Evolutionary conservation across 2,797 vertebrate genomes (phyloP).

Genomic region (Crax fasciolata): DNA sequence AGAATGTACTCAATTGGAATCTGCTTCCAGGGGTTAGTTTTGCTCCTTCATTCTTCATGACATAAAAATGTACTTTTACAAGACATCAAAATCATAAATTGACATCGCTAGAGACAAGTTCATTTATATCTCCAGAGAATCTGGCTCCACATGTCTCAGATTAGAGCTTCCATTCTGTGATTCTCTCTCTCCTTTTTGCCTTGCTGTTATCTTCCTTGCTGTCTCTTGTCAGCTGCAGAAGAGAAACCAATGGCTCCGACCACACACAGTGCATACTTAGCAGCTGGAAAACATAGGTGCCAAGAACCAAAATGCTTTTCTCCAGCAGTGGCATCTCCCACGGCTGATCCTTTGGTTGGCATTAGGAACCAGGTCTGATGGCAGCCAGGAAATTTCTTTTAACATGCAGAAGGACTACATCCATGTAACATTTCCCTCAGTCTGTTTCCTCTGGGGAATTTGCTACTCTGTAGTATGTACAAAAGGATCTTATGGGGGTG

Average conservation of each 20-base stretch:
- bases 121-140: neutral
- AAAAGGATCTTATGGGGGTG: neutral
- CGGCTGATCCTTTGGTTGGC: neutral
- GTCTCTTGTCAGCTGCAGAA: neutral
- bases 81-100: neutral
- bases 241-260: slow-evolving; percentile 25
- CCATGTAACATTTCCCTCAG: neutral
- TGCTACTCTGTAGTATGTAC: neutral
- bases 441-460: slow-evolving; percentile 13
- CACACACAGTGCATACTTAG: neutral
- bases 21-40: neutral
- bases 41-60: accelerated
- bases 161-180: neutral
- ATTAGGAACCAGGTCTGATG: neutral
- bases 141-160: slow-evolving; percentile 24
- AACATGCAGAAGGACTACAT: neutral
- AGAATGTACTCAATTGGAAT: neutral
- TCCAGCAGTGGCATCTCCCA: slow-evolving; percentile 6
- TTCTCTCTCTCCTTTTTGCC: neutral
- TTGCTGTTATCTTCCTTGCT: slow-evolving; percentile 31
- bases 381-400: neutral
- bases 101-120: neutral
- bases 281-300: neutral
- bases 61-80: neutral
- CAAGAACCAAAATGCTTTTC: slow-evolving; percentile 13